Percentiles rank a stretch among this genome's conserved stretches.
phyloP scores from a whole-genome alignment of 1,140 invertebrate genomes.

The Drosophila sturtevanti region DNA sequence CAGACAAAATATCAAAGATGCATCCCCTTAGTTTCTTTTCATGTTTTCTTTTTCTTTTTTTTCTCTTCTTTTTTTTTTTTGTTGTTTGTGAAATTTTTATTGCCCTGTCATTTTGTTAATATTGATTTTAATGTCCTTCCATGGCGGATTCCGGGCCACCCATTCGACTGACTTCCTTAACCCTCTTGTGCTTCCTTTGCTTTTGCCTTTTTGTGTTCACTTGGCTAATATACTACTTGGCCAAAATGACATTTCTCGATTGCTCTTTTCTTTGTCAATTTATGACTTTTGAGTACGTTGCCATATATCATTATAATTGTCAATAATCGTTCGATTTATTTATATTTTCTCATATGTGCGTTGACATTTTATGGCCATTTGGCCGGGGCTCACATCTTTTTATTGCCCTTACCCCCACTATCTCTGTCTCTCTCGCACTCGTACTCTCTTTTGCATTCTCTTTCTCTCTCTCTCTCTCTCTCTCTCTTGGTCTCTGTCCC shows the following conservation, averaged over 20 bases:
- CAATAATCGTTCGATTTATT: slow-evolving; percentile 81
- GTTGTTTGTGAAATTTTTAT: neutral
- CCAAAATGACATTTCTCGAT: slow-evolving; percentile 19
- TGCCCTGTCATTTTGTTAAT: slow-evolving; percentile 3
- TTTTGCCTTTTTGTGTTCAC: slow-evolving; percentile 7
- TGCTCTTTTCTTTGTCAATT: slow-evolving; percentile 45
- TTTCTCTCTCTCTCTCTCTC: slow-evolving; percentile 1
- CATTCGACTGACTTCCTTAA: slow-evolving; percentile 34
- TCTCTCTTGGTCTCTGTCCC: neutral
- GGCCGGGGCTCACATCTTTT: slow-evolving; percentile 64
- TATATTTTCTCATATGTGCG: slow-evolving; percentile 78
- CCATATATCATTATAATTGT: slow-evolving; percentile 81
- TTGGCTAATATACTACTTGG: slow-evolving; percentile 63
- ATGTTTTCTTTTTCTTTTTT: too few relatives aligned
- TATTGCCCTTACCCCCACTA: slow-evolving; percentile 57
- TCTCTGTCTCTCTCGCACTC: neutral
- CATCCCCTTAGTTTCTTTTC: too few relatives aligned
- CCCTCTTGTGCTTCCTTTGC: slow-evolving; percentile 27
- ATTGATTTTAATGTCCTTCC: neutral
- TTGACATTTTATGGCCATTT: slow-evolving; percentile 76
- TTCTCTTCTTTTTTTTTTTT: too few relatives aligned
- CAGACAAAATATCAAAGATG: too few relatives aligned
- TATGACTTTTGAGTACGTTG: slow-evolving; percentile 74
- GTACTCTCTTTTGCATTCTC: neutral
- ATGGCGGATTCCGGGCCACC: neutral